Evolutionary conservation across 2,113 vertebrate genomes (phyloP), one percentile per base, ranked within the genome.

Genomic region (Rhipidura dahli): DNA sequence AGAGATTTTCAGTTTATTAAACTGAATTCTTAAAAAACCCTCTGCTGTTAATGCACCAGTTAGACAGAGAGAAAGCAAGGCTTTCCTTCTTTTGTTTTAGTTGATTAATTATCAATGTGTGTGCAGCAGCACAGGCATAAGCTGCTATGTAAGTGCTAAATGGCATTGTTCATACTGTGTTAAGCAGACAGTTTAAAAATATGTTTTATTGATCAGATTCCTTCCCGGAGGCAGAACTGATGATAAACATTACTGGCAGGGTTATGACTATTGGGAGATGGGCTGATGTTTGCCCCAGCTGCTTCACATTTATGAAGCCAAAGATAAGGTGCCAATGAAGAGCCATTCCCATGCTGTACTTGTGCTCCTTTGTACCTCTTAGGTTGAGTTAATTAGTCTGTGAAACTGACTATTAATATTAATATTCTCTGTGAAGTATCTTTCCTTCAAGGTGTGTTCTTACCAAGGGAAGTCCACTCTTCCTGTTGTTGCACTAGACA

Each of bases 141-240:
- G 35, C 42, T 88, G 66, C 54, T 76, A 66, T 42, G 68, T 60
- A 72, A 82, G 87, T 53, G 65, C 71, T 95, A 91, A 96, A 76
- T 66, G 73, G 16, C 15, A 64, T 66, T 90, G 89, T 90, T 91
- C 77, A 83, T 82, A 71, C 54, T 77, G 75, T 76, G 83, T 57
- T 95, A 96, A 97, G 44, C 64, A 94, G 64, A 49, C 65, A 93
- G 49, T 94, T 97, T 56, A 94, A 93, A 95, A 93, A 65, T 72
- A 89, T 57, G 87, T 73, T 94, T 91, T 94, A 96, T 96, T 95
- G 96, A 94, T 95, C 68, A 70, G 10, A 51, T 83, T 93, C 47
- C 57, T 79, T 90, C 69, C 89, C 72, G 56, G 57, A 83, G 53
- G 68, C 61, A 93, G 70, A 92, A 66, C 37, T 64, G 56, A 88